These are phyloP conservation scores for Himalopsyche tibetana DNA, from an alignment of 2,888 invertebrate genomes.

Conservation along the genomic window DNA sequence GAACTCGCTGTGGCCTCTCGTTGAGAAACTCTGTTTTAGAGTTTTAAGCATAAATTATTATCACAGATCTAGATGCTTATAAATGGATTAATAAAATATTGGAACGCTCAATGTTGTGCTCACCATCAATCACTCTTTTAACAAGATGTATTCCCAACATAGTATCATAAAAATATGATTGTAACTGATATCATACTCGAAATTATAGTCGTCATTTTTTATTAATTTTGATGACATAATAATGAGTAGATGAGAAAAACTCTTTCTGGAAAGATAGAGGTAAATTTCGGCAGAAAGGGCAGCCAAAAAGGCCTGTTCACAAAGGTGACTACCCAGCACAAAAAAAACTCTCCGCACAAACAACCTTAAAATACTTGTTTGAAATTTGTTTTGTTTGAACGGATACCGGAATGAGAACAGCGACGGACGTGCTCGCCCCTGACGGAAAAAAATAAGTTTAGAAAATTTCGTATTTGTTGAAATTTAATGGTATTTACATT, in stretches of 20 bases:
- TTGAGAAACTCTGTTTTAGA: too few relatives aligned
- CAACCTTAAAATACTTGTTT: conserved; percentile 38
- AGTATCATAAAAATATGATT: too few relatives aligned
- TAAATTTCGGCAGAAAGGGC: background rate
- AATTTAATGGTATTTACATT: conserved; percentile 25
- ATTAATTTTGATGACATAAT: background rate
- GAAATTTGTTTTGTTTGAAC: conserved; percentile 43
- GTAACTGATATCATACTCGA: background rate
- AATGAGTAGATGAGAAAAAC: background rate
- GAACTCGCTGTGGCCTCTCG: too few relatives aligned
- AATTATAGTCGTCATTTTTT: background rate
- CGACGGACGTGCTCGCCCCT: conserved; percentile 13
- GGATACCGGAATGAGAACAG: background rate
- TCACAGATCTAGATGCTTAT: too few relatives aligned
- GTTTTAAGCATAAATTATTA: too few relatives aligned
- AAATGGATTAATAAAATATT: too few relatives aligned
- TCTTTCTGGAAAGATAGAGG: background rate
- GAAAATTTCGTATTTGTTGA: conserved; percentile 12
- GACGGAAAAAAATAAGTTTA: conserved; percentile 37
- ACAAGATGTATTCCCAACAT: too few relatives aligned
- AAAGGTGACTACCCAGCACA: conserved; percentile 35
- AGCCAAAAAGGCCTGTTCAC: conserved; percentile 20
- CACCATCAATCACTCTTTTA: too few relatives aligned
- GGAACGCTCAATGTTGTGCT: too few relatives aligned
- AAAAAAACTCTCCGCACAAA: conserved; percentile 23